These are phyloP conservation scores for Orthonychiurus folsomi DNA, from an alignment of 2,888 invertebrate species.

Conservation along the genomic window DNA sequence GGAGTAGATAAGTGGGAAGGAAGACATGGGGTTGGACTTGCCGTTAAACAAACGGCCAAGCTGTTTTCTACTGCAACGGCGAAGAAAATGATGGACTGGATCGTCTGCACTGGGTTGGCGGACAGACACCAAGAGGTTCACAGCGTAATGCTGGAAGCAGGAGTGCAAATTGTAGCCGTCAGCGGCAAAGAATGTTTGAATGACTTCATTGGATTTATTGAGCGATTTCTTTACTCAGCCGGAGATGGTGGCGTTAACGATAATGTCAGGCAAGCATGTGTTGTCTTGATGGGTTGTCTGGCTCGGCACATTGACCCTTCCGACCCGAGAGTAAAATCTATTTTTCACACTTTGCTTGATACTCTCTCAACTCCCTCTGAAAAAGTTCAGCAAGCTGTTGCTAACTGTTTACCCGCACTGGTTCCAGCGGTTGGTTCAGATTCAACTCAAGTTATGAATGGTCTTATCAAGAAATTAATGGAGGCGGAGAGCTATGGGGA, in stretches of 20 bases:
- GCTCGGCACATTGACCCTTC: slow-evolving; percentile 90
- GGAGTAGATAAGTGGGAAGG: slow-evolving; percentile 85
- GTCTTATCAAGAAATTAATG: slow-evolving; percentile 73
- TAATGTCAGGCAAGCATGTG: slow-evolving; percentile 88
- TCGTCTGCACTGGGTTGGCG: slow-evolving; percentile 74
- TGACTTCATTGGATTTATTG: slow-evolving; percentile 80
- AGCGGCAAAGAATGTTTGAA: slow-evolving; percentile 65
- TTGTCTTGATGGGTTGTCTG: slow-evolving; percentile 92
- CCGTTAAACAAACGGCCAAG: slow-evolving; percentile 68
- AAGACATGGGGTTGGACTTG: slow-evolving; percentile 77
- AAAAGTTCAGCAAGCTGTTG: slow-evolving; percentile 94
- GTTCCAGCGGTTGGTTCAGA: slow-evolving; percentile 87
- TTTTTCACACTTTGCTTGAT: slow-evolving; percentile 77
- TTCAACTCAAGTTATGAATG: slow-evolving; percentile 76
- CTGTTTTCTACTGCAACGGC: slow-evolving; percentile 56
- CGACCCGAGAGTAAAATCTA: slow-evolving; percentile 85
- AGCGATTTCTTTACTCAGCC: slow-evolving; percentile 83
- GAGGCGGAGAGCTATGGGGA: slow-evolving; percentile 90
- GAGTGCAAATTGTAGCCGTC: slow-evolving; percentile 79
- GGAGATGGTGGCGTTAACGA: slow-evolving; percentile 84
- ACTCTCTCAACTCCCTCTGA: slow-evolving; percentile 94
- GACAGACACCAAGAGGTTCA: slow-evolving; percentile 76
- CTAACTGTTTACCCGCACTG: slow-evolving; percentile 87
- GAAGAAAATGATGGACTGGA: slow-evolving; percentile 31
- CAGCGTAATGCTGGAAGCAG: slow-evolving; percentile 85